phyloP scores from a whole-genome alignment of 2,888 invertebrate species.

The Tuta absoluta region DNA sequence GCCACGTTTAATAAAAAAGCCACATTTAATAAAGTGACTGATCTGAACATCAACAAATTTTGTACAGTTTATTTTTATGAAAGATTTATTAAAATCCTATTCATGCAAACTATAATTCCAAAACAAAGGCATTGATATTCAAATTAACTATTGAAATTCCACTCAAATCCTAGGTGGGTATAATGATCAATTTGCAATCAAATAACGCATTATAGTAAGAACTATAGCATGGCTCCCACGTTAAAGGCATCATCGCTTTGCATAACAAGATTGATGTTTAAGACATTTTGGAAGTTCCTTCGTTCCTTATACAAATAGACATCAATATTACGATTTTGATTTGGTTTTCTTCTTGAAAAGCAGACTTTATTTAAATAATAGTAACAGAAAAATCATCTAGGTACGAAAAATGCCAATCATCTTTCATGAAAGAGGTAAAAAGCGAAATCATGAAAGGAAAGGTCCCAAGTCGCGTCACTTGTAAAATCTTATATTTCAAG shows the following conservation, averaged over 20 bases:
- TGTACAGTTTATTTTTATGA: not conserved
- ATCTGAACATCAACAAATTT: not conserved
- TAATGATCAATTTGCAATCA: constrained; percentile 65
- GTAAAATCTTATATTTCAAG: too few species aligned
- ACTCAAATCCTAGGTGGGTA: constrained; percentile 16
- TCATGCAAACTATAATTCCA: constrained; percentile 3
- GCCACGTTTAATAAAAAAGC: not conserved
- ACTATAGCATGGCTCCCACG: constrained; percentile 26
- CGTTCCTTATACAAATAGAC: not conserved
- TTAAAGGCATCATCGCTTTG: constrained; percentile 32
- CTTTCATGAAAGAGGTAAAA: too few species aligned
- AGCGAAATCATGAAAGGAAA: too few species aligned
- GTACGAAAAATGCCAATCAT: too few species aligned
- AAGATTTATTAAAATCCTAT: constrained; percentile 20
- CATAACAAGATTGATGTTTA: constrained; percentile 36
- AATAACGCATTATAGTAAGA: constrained; percentile 45
- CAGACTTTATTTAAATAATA: too few species aligned
- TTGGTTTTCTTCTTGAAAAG: too few species aligned
- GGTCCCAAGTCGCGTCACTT: too few species aligned
- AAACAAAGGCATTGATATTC: constrained; percentile 26
- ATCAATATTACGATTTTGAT: too few species aligned
- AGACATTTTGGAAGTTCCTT: not conserved
- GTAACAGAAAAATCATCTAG: too few species aligned
- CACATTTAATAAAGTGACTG: not conserved
- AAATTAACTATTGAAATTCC: constrained; percentile 22